Percentiles rank a stretch among this genome's conserved stretches.
Conservation (phyloP, 2,888 invertebrate genomes). For the Tanytarsus gracilentus region DNA sequence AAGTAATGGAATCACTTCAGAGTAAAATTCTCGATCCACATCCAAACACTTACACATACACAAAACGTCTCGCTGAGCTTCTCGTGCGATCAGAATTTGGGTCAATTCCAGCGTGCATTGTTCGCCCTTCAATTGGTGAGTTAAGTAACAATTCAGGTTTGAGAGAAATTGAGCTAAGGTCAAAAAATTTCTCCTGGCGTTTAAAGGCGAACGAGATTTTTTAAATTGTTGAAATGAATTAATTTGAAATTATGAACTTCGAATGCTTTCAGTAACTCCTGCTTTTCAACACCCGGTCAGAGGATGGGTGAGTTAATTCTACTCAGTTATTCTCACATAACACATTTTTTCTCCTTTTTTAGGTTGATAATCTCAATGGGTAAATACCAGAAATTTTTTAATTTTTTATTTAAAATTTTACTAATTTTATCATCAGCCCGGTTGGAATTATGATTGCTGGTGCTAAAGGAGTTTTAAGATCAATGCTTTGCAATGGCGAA, state of each 20-base stretch:
- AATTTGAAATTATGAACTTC: not conserved
- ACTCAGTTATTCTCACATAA: not conserved
- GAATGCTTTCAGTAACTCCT: slow-evolving; percentile 54
- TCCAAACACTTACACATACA: slow-evolving; percentile 93
- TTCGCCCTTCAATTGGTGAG: slow-evolving; percentile 75
- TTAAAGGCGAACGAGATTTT: not conserved
- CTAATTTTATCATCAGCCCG: slow-evolving; percentile 44
- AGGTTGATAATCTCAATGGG: slow-evolving; percentile 90
- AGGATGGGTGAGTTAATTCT: not conserved
- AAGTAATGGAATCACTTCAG: slow-evolving; percentile 56
- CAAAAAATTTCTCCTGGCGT: not conserved
- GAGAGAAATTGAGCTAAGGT: not conserved
- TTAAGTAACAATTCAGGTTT: not conserved
- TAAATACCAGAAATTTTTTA: slow-evolving; percentile 67
- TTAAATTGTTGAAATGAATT: not conserved
- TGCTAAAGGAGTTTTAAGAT: slow-evolving; percentile 82
- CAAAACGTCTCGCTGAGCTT: slow-evolving; percentile 84
- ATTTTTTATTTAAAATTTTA: not conserved
- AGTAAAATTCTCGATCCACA: slow-evolving; percentile 62
- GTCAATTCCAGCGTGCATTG: slow-evolving; percentile 70
- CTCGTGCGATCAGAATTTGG: slow-evolving; percentile 67
- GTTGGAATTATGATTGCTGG: slow-evolving; percentile 53
- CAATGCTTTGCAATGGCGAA: slow-evolving; percentile 71
- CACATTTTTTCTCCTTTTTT: slow-evolving; percentile 53
- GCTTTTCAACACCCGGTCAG: slow-evolving; percentile 59